Conservation (phyloP, 2,113 vertebrate species). For the Otolemur garnettii region DNA sequence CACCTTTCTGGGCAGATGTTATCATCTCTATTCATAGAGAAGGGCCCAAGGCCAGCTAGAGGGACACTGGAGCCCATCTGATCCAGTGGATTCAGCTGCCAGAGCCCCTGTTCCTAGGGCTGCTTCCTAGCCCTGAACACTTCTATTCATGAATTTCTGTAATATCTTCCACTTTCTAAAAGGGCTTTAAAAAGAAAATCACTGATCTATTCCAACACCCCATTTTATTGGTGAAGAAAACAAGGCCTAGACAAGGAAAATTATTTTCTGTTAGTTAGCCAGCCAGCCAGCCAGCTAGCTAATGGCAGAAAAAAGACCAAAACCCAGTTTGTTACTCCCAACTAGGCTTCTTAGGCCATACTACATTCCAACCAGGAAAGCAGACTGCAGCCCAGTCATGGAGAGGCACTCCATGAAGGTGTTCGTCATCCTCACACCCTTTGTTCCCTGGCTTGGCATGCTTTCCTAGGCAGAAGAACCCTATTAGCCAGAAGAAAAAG, state of each 20-base stretch:
- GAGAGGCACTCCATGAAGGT: no score
- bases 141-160: neutral
- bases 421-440: neutral
- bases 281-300: neutral
- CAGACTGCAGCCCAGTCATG: accelerated
- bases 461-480: neutral
- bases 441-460: neutral
- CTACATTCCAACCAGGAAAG: accelerated
- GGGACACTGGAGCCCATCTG: neutral
- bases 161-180: neutral
- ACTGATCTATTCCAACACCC: neutral
- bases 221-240: neutral
- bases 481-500: neutral
- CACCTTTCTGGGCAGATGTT: neutral
- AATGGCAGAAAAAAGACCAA: neutral
- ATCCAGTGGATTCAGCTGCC: neutral
- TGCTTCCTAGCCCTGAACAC: neutral
- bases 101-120: neutral
- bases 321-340: neutral
- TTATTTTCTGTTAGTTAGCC: neutral
- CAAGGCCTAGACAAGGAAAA: neutral
- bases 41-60: neutral
- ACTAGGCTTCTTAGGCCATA: neutral
- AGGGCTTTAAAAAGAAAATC: neutral
- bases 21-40: neutral